Conservation (phyloP, 1,140 invertebrate species). For the Scaptomyza montana region DNA sequence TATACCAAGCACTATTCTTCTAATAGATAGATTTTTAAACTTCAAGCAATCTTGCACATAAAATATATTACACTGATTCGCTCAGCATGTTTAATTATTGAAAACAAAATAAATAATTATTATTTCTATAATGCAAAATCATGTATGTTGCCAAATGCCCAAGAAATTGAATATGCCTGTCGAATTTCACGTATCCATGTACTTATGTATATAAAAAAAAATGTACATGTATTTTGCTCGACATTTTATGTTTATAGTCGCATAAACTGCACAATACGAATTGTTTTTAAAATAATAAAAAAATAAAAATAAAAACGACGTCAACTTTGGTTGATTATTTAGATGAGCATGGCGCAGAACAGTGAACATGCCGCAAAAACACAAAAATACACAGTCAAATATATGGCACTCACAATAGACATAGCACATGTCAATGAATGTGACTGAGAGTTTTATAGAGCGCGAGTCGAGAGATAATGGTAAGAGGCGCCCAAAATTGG, state of each 20-base stretch:
- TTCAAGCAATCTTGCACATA: too few species aligned
- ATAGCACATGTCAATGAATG: slow-evolving; percentile 72
- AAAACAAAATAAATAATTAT: too few species aligned
- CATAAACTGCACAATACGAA: slow-evolving; percentile 69
- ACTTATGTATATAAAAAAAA: not conserved
- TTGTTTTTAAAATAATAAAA: slow-evolving; percentile 66
- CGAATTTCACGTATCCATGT: not conserved
- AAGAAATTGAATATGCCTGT: not conserved
- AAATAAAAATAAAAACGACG: not conserved
- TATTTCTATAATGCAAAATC: too few species aligned
- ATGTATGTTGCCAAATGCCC: not conserved
- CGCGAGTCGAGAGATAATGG: slow-evolving; percentile 7
- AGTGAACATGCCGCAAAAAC: slow-evolving; percentile 53
- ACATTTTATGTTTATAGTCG: slow-evolving; percentile 73
- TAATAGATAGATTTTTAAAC: not conserved
- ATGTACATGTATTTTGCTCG: slow-evolving; percentile 52
- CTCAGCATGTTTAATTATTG: too few species aligned
- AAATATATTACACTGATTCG: too few species aligned
- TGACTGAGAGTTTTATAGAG: slow-evolving; percentile 29
- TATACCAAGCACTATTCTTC: too few species aligned
- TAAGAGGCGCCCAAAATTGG: slow-evolving; percentile 62
- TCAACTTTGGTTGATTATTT: slow-evolving; percentile 78
- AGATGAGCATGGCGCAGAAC: slow-evolving; percentile 70
- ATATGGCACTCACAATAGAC: slow-evolving; percentile 40
- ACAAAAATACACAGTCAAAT: slow-evolving; percentile 18